Base-by-base conservation (phyloP, 2,113 vertebrate species). In the Chaetodon auriga region DNA sequence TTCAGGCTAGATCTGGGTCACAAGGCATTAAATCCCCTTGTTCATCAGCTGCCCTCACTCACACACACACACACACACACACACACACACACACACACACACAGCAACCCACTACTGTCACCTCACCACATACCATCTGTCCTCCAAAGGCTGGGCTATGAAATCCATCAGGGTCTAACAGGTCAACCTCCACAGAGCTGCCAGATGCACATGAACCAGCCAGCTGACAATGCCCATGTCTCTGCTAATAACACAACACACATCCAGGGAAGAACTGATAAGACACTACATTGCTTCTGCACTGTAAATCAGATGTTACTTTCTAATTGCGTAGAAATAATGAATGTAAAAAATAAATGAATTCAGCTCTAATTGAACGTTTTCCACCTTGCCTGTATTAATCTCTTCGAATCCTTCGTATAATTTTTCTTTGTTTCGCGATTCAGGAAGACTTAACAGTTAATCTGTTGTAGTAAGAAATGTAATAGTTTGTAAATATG, bases 51-150 rank as follows among this genome's bases (percentile, higher is more conserved):
- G 81, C 73, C 75, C 84, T 51, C 30, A 71, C 65, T 51, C 30
- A 71, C 65, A 58, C 68, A 35, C 41, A 66, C 63, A 64, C 58
- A 68, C 75, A 70, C 55, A 58, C 81, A 66, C 53, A 75, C 80
- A 84, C 80, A 71, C 75, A 78, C 35, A 21, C 15, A 2, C 23
- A 62, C 45, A 74, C 45, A 77, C 66, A 66, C 60, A 55, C 57
- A 66, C 60, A 25, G 16, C 38, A 76, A 63, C 49, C 76, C 70
- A 66, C 84, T 57, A 77, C 87, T 25, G 60, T 89, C 86, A 92
- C 90, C 90, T 93, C 91, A 58, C 65, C 53, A 70, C 89, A 79
- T 62, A 89, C 95, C 94, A 95, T 95, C 95, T 95, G 94, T 93
- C 91, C 92, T 92, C 88, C 83, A 90, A 90, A 89, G 90, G 84